These are phyloP conservation scores for Lissonota sp. DNA, from an alignment of 2,888 invertebrate genomes.

Conservation along the genomic window DNA sequence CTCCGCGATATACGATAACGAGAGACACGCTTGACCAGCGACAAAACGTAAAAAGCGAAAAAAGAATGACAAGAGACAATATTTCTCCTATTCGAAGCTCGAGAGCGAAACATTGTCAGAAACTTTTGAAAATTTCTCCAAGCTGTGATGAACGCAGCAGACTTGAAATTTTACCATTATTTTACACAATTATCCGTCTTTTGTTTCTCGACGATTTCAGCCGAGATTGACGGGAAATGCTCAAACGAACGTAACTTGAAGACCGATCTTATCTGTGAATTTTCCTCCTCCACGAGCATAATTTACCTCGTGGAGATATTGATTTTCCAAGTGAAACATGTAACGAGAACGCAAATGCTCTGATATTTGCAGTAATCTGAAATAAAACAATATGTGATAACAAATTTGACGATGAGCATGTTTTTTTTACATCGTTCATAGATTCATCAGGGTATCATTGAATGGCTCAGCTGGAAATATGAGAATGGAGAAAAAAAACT, in stretches of 20 bases:
- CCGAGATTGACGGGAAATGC: too few species aligned
- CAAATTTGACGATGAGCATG: too few species aligned
- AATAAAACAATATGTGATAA: too few species aligned
- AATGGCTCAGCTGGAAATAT: too few species aligned
- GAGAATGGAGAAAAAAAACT: too few species aligned
- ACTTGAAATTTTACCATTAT: constrained; percentile 28
- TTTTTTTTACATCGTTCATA: too few species aligned
- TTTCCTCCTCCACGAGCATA: not conserved
- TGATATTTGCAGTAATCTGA: too few species aligned
- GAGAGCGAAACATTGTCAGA: not conserved
- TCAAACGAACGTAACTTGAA: constrained; percentile 5
- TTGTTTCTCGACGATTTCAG: too few species aligned
- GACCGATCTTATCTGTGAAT: constrained; percentile 8
- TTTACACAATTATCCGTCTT: too few species aligned
- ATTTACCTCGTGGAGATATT: not conserved
- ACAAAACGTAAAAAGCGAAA: not conserved
- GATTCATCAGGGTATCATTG: too few species aligned
- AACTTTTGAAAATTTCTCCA: constrained; percentile 12
- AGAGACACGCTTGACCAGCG: not conserved
- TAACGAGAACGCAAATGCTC: too few species aligned
- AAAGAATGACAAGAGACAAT: not conserved
- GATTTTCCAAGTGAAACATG: constrained; percentile 28
- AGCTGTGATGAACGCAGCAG: constrained; percentile 64
- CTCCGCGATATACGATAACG: constrained; percentile 1
- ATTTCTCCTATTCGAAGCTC: constrained; percentile 13